These are phyloP conservation scores for Chironomus tepperi DNA, from an alignment of 1,140 invertebrate species.

Conservation along the genomic window DNA sequence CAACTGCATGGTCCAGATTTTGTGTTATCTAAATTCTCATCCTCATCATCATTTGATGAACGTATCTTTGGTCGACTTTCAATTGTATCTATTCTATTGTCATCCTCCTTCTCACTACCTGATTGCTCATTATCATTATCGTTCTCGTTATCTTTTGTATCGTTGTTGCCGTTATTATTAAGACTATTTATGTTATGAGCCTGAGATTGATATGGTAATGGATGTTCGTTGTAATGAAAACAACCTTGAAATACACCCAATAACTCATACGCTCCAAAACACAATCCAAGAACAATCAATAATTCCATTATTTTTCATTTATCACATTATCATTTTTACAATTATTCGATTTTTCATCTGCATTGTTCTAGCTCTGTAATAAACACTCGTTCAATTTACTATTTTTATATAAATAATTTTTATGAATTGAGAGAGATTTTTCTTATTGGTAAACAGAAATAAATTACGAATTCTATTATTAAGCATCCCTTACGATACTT, in stretches of 20 bases:
- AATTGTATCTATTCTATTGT: not conserved
- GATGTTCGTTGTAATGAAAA: constrained; percentile 20
- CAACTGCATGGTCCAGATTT: constrained; percentile 11
- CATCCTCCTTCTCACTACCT: not conserved
- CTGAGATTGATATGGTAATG: not conserved
- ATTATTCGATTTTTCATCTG: not conserved
- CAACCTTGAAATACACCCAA: constrained; percentile 20
- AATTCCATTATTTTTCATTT: constrained; percentile 18
- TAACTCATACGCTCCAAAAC: constrained; percentile 16
- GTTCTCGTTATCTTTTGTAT: not conserved
- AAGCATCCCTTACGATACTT: no score
- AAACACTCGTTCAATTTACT: no score
- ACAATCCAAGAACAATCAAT: constrained; percentile 15
- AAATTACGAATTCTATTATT: no score
- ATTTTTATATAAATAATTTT: no score
- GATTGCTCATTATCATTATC: constrained; percentile 11
- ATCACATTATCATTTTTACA: constrained; percentile 1
- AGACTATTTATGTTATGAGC: not conserved
- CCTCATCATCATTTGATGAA: not conserved
- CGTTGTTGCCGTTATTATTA: not conserved
- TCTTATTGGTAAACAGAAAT: no score
- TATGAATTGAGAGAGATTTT: no score
- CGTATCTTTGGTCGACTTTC: not conserved
- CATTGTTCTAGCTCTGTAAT: no score
- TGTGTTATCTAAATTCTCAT: not conserved